A percentile compares a stretch with the other conserved stretches of the same genome.
Conservation (phyloP, 2,797 vertebrate genomes). For the Tenualosa thibaudeaui region DNA sequence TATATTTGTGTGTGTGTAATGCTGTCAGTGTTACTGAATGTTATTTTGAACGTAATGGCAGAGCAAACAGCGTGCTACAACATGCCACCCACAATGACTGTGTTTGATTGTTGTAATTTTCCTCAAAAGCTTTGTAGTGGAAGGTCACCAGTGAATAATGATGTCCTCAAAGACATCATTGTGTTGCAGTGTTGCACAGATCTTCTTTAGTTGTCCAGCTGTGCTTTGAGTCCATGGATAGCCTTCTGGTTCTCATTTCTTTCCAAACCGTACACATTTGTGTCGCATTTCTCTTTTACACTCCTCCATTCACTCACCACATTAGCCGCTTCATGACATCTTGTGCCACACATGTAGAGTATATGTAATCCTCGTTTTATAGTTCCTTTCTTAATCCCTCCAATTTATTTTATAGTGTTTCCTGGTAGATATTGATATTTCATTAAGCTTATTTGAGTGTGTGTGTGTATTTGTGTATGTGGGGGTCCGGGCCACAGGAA, state of each 20-base stretch:
- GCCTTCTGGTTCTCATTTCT: not conserved
- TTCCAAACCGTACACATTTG: constrained; percentile 20
- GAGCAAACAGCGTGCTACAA: not conserved
- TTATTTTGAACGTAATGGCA: too few relatives aligned
- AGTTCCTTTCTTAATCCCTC: not conserved
- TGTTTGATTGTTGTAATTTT: not conserved
- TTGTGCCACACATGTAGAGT: constrained; percentile 15
- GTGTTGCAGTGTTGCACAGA: not conserved
- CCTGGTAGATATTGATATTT: constrained; percentile 28
- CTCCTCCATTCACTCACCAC: not conserved
- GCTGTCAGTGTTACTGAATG: too few relatives aligned
- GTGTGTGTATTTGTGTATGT: not conserved
- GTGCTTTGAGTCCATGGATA: not conserved
- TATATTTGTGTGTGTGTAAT: too few relatives aligned
- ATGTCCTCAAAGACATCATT: not conserved
- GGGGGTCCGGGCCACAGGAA: constrained; percentile 6
- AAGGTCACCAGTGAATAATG: not conserved
- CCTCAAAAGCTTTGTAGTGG: not conserved
- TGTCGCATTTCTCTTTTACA: constrained; percentile 31
- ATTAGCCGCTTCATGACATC: constrained; percentile 16
- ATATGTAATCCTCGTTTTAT: constrained; percentile 25
- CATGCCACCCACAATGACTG: not conserved
- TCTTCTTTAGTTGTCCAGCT: not conserved
- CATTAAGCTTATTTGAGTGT: constrained; percentile 17
- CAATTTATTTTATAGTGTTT: constrained; percentile 20